Percentiles rank a stretch among this genome's conserved stretches.
These are phyloP conservation scores for Baronia brevicornis DNA, from an alignment of 2,888 invertebrate species.

Conservation along the genomic window DNA sequence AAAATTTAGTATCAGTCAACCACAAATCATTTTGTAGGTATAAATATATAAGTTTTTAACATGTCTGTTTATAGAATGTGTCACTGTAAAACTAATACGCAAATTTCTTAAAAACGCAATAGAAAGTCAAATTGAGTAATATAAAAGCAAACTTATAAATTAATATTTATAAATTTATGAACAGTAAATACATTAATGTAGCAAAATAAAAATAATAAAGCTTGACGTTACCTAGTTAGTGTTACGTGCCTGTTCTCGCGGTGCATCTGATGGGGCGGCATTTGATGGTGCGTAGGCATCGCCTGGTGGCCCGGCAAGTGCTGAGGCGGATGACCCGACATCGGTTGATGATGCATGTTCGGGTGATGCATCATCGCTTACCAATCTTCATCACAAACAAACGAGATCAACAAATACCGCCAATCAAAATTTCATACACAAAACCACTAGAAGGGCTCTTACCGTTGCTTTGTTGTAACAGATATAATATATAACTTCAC, in stretches of 20 bases:
- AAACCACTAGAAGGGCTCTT: constrained; percentile 27
- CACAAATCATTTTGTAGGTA: too few species aligned
- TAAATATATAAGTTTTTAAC: too few species aligned
- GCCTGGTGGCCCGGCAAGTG: constrained; percentile 64
- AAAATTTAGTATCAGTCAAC: too few species aligned
- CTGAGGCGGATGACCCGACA: constrained; percentile 70
- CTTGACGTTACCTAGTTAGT: constrained; percentile 65
- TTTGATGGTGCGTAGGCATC: constrained; percentile 72
- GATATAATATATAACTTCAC: constrained; percentile 35
- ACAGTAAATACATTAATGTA: too few species aligned
- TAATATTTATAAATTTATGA: too few species aligned
- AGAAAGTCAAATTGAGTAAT: too few species aligned
- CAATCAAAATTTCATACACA: constrained; percentile 46
- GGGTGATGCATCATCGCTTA: constrained; percentile 72
- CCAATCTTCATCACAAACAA: constrained; percentile 57
- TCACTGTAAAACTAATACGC: too few species aligned
- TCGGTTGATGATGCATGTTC: constrained; percentile 74
- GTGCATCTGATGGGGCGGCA: constrained; percentile 80
- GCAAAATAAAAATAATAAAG: constrained; percentile 51
- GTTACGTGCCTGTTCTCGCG: constrained; percentile 78
- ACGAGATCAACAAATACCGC: constrained; percentile 52
- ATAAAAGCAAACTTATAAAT: too few species aligned
- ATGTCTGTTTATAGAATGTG: too few species aligned
- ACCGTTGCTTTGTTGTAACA: constrained; percentile 48
- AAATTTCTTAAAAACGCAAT: too few species aligned